A percentile compares a stretch with the other conserved stretches of the same genome.
Evolutionary conservation across 2,113 vertebrate genomes (phyloP).

Genomic region (Cranoglanis bouderius): DNA sequence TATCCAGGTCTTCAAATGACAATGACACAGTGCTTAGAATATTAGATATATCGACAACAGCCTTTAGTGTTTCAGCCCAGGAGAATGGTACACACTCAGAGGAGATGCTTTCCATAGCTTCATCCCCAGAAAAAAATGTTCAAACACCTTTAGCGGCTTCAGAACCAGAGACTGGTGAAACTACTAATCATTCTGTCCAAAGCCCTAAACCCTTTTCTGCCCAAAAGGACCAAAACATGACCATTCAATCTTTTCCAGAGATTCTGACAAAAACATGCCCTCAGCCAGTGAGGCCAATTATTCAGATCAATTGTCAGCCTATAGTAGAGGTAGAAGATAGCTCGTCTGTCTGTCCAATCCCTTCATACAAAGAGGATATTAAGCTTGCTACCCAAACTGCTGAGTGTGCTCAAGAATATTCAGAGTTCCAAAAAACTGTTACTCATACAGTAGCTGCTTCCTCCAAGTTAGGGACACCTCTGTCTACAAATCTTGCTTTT

Average conservation of each 20-base stretch:
- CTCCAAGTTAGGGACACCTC: slow-evolving; percentile 52
- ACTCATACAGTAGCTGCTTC: slow-evolving; percentile 52
- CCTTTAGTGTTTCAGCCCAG: slow-evolving; percentile 22
- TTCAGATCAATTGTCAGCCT: slow-evolving; percentile 51
- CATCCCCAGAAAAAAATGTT: slow-evolving; percentile 26
- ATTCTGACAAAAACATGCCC: slow-evolving; percentile 14
- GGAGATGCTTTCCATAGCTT: slow-evolving; percentile 13
- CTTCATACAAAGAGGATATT: slow-evolving; percentile 34
- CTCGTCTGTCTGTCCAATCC: slow-evolving; percentile 32
- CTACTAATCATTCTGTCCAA: slow-evolving; percentile 24
- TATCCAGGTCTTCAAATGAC: slow-evolving; percentile 46
- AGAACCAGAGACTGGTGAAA: slow-evolving; percentile 44
- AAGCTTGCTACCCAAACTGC: slow-evolving; percentile 30
- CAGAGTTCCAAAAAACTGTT: slow-evolving; percentile 56
- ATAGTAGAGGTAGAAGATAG: slow-evolving; percentile 40
- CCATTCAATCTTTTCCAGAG: slow-evolving; percentile 26
- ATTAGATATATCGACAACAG: slow-evolving; percentile 29
- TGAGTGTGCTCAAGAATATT: slow-evolving; percentile 55
- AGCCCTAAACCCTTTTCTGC: slow-evolving; percentile 13
- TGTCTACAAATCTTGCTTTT: slow-evolving; percentile 30
- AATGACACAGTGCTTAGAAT: slow-evolving; percentile 34
- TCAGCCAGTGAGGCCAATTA: slow-evolving; percentile 32
- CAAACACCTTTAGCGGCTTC: slow-evolving; percentile 27
- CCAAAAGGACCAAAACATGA: slow-evolving; percentile 36
- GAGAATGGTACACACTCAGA: slow-evolving; percentile 36